A percentile compares a stretch with the other conserved stretches of the same genome.
These are phyloP conservation scores for Tetrao urogallus DNA, from an alignment of 2,113 vertebrate species.

Conservation along the genomic window DNA sequence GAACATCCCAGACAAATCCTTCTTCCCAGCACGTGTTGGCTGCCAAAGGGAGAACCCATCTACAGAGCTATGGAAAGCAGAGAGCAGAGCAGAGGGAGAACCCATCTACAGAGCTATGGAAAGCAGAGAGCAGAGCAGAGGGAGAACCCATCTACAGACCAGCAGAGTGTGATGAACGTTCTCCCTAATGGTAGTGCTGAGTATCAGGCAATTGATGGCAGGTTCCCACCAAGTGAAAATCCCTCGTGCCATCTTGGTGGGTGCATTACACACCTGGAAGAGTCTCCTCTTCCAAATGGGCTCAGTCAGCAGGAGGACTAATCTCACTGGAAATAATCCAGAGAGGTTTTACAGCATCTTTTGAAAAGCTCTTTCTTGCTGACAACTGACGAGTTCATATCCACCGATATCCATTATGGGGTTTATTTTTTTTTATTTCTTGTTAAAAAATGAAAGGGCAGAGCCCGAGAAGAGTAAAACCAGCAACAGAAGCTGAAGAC, in stretches of 20 bases:
- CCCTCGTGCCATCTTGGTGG: not conserved
- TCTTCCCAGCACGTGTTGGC: not conserved
- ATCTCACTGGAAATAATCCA: constrained; percentile 54
- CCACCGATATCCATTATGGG: constrained; percentile 62
- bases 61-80: too few species aligned
- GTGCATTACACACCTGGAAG: not conserved
- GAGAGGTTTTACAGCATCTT: constrained; percentile 37
- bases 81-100: too few species aligned
- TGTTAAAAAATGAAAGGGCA: constrained; percentile 61
- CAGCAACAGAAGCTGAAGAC: constrained; percentile 42
- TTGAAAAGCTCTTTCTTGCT: constrained; percentile 38
- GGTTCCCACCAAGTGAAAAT: constrained; percentile 50
- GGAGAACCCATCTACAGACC: too few species aligned
- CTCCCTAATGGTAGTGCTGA: constrained; percentile 27
- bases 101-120: too few species aligned
- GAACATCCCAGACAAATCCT: not conserved
- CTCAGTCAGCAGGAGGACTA: constrained; percentile 17
- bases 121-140: too few species aligned
- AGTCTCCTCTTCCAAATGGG: constrained; percentile 14
- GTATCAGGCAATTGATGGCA: constrained; percentile 47
- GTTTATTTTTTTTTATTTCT: constrained; percentile 64
- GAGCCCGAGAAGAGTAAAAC: constrained; percentile 20
- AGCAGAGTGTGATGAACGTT: not conserved
- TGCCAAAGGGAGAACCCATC: not conserved
- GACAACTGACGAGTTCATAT: constrained; percentile 55